Evolutionary conservation across 2,888 invertebrate species (phyloP).

Genomic region (Yponomeuta plumbellus): DNA sequence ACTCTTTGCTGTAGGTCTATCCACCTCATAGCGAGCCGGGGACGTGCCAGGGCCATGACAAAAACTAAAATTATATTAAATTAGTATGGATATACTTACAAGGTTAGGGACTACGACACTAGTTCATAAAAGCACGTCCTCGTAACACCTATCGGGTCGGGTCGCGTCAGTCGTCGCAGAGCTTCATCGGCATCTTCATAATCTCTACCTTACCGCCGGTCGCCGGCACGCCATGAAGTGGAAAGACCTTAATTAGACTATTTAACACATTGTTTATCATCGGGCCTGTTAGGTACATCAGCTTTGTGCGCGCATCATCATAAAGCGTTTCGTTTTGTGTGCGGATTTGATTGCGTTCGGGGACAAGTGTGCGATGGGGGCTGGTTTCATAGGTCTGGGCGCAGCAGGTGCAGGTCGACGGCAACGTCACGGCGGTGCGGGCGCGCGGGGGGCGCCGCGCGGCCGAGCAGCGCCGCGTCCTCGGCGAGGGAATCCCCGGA

Average conservation of each 20-base stretch:
- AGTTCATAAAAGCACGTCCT: too few relatives aligned
- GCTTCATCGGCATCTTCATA: too few relatives aligned
- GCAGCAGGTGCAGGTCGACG: constrained; percentile 65
- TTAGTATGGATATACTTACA: too few relatives aligned
- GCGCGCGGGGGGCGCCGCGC: constrained; percentile 31
- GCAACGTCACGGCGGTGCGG: constrained; percentile 51
- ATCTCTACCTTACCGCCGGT: too few relatives aligned
- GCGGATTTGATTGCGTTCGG: constrained; percentile 21
- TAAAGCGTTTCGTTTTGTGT: constrained; percentile 10
- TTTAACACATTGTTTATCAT: neutral
- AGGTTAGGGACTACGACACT: neutral
- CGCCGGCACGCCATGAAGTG: too few relatives aligned
- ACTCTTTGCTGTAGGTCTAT: neutral
- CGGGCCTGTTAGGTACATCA: neutral
- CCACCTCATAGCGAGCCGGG: too few relatives aligned
- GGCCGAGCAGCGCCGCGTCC: constrained; percentile 61
- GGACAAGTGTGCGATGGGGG: constrained; percentile 19
- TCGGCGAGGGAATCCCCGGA: constrained; percentile 72
- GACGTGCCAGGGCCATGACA: too few relatives aligned
- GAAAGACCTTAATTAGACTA: too few relatives aligned
- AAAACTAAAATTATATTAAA: too few relatives aligned
- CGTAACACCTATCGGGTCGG: too few relatives aligned
- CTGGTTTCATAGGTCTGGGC: constrained; percentile 57
- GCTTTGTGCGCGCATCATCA: constrained; percentile 6
- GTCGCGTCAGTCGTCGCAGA: too few relatives aligned